Percentiles rank a stretch among this genome's conserved stretches.
phyloP scores from a whole-genome alignment of 2,888 invertebrate genomes.

The Zonitis immaculata region DNA sequence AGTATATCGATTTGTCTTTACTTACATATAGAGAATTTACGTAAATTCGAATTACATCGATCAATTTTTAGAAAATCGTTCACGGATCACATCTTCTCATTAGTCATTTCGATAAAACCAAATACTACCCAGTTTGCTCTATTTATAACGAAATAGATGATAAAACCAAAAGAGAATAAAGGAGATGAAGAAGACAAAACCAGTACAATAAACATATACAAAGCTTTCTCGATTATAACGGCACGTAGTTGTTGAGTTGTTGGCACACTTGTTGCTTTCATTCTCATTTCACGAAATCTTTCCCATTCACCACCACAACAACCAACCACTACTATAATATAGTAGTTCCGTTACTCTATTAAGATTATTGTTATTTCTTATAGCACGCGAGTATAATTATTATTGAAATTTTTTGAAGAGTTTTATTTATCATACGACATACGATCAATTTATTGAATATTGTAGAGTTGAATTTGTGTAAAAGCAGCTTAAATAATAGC shows the following conservation, averaged over 20 bases:
- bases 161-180: no score
- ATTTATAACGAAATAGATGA: not conserved
- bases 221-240: not conserved
- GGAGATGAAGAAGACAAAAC: not conserved
- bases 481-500: not conserved
- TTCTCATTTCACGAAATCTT: conserved; percentile 29
- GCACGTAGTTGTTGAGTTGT: conserved; percentile 23
- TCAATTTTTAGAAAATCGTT: no score
- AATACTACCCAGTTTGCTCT: not conserved
- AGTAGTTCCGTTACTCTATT: not conserved
- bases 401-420: no score
- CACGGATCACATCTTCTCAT: no score
- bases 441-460: no score
- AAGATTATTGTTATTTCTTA: conserved; percentile 29
- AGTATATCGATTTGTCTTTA: no score
- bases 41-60: no score
- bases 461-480: no score
- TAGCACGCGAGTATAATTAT: conserved; percentile 41
- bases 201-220: not conserved
- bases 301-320: conserved; percentile 23
- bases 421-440: no score
- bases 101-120: no score
- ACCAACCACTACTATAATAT: not conserved
- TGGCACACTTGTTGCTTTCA: conserved; percentile 36
- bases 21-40: no score